A percentile compares a stretch with the other conserved stretches of the same genome.
Conservation (phyloP, 2,888 invertebrate genomes). For the Antheraea assamensis region DNA sequence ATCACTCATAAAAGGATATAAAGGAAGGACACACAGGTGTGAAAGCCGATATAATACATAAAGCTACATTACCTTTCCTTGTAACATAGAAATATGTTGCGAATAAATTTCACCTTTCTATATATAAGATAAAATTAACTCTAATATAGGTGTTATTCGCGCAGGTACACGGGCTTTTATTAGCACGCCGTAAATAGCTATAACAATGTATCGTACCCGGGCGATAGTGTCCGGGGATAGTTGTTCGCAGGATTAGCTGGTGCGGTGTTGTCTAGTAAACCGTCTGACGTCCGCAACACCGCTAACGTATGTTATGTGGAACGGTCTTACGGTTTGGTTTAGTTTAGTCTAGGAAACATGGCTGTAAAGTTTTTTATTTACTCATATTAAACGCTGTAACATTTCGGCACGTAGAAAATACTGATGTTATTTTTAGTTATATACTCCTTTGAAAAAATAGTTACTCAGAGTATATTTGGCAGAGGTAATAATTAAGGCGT, state of each 20-base stretch:
- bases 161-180: conserved; percentile 10
- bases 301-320: conserved; percentile 10
- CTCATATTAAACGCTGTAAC: not conserved
- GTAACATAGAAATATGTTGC: not conserved
- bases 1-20: not conserved
- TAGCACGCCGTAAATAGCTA: conserved; percentile 14
- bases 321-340: not conserved
- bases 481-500: too few relatives aligned
- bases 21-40: not conserved
- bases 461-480: too few relatives aligned
- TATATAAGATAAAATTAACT: conserved; percentile 3
- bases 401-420: not conserved
- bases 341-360: not conserved
- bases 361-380: not conserved
- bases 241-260: conserved; percentile 13
- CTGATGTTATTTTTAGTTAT: not conserved
- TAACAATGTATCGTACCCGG: conserved; percentile 12
- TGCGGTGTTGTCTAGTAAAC: conserved; percentile 6
- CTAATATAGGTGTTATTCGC: not conserved
- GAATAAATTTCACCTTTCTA: conserved; percentile 1
- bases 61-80: not conserved
- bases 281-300: conserved; percentile 2
- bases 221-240: conserved; percentile 11
- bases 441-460: too few relatives aligned
- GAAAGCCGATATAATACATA: not conserved